Conservation (phyloP, 2,797 vertebrate genomes). For the Acanthopagrus latus region DNA sequence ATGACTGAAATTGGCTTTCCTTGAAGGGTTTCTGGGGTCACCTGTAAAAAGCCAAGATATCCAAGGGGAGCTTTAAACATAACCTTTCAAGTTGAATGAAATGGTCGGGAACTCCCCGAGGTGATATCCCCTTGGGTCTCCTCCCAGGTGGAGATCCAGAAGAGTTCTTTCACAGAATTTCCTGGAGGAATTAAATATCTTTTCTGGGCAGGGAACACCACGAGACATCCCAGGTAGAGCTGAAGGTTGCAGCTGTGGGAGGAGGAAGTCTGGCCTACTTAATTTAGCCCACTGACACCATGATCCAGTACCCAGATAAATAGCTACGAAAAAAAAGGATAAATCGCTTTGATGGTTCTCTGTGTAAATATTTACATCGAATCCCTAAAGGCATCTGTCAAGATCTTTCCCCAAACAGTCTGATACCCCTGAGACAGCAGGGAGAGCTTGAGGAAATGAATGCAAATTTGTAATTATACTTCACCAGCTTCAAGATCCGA, state of each 20-base stretch:
- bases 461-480: constrained; percentile 65
- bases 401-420: constrained; percentile 28
- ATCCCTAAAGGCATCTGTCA: constrained; percentile 45
- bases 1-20: neutral
- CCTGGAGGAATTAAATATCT: constrained; percentile 5
- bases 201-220: constrained; percentile 16
- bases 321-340: constrained; percentile 22
- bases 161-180: constrained; percentile 20
- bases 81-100: neutral
- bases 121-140: constrained; percentile 21
- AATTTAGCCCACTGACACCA: neutral
- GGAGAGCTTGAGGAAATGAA: constrained; percentile 62
- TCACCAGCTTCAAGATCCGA: constrained; percentile 40
- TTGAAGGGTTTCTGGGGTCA: neutral
- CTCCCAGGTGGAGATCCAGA: neutral
- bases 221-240: constrained; percentile 8
- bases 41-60: neutral
- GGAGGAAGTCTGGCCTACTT: neutral
- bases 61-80: constrained; percentile 3
- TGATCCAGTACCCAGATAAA: constrained; percentile 23
- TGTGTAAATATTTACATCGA: constrained; percentile 50
- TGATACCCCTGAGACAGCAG: constrained; percentile 43
- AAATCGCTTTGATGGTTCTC: constrained; percentile 40
- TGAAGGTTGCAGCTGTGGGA: neutral
- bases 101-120: neutral